phyloP scores from a whole-genome alignment of 1,140 invertebrate genomes.

The Papilio dardanus region DNA sequence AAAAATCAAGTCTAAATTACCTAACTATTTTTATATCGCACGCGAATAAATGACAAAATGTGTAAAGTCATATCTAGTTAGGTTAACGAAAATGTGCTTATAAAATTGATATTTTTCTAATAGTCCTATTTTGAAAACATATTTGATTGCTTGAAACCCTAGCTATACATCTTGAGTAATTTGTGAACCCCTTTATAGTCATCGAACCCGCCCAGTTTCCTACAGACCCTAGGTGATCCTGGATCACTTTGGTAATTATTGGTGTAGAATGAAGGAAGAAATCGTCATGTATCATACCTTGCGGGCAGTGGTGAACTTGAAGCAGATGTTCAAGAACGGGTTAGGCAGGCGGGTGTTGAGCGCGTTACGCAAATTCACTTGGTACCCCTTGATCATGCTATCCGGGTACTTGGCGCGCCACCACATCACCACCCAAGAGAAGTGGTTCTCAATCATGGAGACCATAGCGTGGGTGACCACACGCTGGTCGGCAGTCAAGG shows the following conservation, averaged over 20 bases:
- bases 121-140: no score
- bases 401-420: constrained; percentile 95
- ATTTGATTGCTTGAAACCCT: no score
- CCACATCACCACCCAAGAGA: constrained; percentile 93
- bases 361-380: constrained; percentile 94
- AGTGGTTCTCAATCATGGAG: constrained; percentile 97
- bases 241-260: neutral
- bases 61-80: no score
- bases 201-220: neutral
- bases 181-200: neutral
- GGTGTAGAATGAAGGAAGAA: neutral
- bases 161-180: neutral
- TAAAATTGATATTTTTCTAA: no score
- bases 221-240: neutral
- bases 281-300: constrained; percentile 86
- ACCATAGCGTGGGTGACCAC: constrained; percentile 96
- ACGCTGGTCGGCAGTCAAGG: constrained; percentile 91
- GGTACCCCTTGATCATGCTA: constrained; percentile 93
- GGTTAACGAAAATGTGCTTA: no score
- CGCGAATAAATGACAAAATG: neutral
- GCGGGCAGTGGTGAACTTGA: constrained; percentile 93
- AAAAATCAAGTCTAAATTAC: no score
- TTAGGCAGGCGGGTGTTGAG: constrained; percentile 94
- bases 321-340: constrained; percentile 93
- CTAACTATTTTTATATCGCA: no score